These are phyloP conservation scores for Ephialtes manifestator DNA, from an alignment of 2,888 invertebrate species.

Conservation along the genomic window DNA sequence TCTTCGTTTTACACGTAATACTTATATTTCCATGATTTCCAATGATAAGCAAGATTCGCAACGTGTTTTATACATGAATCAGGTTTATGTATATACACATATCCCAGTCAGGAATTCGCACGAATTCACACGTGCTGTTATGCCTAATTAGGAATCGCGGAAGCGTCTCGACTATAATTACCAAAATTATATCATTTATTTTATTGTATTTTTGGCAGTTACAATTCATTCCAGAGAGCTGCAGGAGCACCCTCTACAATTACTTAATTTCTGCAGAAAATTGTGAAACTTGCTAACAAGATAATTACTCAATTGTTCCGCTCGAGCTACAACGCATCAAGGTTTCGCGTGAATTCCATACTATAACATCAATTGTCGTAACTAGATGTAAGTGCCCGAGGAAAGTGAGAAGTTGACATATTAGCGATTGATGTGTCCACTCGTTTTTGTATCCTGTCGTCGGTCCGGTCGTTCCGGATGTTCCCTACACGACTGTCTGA, in stretches of 20 bases:
- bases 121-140: conserved; percentile 9
- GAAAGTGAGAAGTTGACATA: conserved; percentile 49
- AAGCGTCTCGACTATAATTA: neutral
- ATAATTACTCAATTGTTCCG: conserved; percentile 50
- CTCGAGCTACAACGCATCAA: conserved; percentile 2
- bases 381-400: neutral
- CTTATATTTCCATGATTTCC: conserved; percentile 10
- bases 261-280: conserved; percentile 9
- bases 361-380: conserved; percentile 29
- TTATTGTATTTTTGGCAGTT: conserved; percentile 8
- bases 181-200: no score
- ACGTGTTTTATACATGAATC: neutral
- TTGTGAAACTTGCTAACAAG: conserved; percentile 20
- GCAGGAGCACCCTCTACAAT: conserved; percentile 13
- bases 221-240: neutral
- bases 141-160: neutral
- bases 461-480: conserved; percentile 25
- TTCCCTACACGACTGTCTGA: conserved; percentile 18
- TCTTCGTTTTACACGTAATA: conserved; percentile 17
- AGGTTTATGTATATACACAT: no score
- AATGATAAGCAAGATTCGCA: conserved; percentile 8
- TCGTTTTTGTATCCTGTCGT: conserved; percentile 7
- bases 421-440: conserved; percentile 47
- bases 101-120: conserved; percentile 9
- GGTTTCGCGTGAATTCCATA: conserved; percentile 25